phyloP scores from a whole-genome alignment of 1,140 invertebrate genomes.

The Drosophila erecta region DNA sequence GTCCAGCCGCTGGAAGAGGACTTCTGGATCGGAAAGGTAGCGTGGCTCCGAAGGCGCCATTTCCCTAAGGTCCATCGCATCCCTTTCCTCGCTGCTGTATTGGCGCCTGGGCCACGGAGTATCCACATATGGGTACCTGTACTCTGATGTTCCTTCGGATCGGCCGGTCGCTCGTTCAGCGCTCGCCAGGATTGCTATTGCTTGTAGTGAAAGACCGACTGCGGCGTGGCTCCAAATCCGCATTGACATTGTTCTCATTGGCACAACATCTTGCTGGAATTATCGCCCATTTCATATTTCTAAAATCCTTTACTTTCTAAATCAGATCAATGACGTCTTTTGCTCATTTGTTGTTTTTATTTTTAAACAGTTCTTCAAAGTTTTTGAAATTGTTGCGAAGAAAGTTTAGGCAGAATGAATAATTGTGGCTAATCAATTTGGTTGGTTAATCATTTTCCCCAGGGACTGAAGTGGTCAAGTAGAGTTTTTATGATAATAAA shows the following conservation, averaged over 20 bases:
- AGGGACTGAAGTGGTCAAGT: too few relatives aligned
- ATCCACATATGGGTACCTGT: neutral
- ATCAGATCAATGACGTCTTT: neutral
- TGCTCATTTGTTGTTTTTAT: neutral
- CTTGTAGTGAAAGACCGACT: constrained; percentile 32
- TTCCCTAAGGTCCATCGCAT: neutral
- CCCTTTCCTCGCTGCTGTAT: neutral
- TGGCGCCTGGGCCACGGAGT: neutral
- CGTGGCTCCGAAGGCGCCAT: neutral
- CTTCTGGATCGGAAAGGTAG: neutral
- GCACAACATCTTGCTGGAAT: constrained; percentile 14
- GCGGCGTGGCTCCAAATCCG: constrained; percentile 7
- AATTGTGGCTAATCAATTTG: neutral
- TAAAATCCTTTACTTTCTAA: neutral
- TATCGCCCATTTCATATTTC: neutral
- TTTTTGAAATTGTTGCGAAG: neutral
- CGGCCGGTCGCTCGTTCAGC: neutral
- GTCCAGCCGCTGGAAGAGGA: constrained; percentile 10
- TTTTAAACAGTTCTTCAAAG: neutral
- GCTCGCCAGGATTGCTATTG: constrained; percentile 37
- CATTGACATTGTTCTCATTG: constrained; percentile 62
- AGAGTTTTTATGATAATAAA: too few relatives aligned
- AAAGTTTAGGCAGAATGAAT: neutral
- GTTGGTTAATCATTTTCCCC: neutral
- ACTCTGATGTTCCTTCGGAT: neutral